Evolutionary conservation across 2,888 invertebrate genomes (phyloP).

Genomic region (Polia nebulosa): DNA sequence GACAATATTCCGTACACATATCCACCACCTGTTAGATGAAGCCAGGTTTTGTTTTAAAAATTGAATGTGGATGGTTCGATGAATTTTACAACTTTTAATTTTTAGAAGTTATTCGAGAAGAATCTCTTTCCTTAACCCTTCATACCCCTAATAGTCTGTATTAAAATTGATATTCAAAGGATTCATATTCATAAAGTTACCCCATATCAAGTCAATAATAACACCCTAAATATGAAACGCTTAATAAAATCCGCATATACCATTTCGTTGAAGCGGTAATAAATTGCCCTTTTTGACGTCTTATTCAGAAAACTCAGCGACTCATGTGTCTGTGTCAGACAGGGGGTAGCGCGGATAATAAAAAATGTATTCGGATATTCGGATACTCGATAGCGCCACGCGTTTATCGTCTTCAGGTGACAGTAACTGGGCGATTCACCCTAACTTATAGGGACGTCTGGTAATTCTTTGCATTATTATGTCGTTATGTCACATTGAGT

Average conservation of each 20-base stretch:
- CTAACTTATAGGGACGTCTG: slow-evolving; percentile 47
- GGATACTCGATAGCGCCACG: slow-evolving; percentile 75
- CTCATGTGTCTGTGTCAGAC: slow-evolving; percentile 81
- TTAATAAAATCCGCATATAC: slow-evolving; percentile 86
- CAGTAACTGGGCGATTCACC: slow-evolving; percentile 59
- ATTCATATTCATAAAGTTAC: slow-evolving; percentile 70
- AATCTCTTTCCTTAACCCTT: slow-evolving; percentile 5
- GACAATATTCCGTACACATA: slow-evolving; percentile 67
- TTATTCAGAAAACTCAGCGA: slow-evolving; percentile 81
- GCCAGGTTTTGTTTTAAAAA: background rate
- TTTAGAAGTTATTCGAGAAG: background rate
- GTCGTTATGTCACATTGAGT: slow-evolving; percentile 16
- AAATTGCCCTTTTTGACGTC: slow-evolving; percentile 90
- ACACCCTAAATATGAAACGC: slow-evolving; percentile 86
- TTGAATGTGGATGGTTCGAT: background rate
- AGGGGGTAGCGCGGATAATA: slow-evolving; percentile 67
- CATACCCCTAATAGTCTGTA: slow-evolving; percentile 22
- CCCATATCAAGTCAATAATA: slow-evolving; percentile 76
- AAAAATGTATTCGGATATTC: slow-evolving; percentile 76
- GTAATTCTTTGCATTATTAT: slow-evolving; percentile 37
- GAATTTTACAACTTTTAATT: background rate
- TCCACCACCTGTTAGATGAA: slow-evolving; percentile 34
- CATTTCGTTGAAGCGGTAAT: slow-evolving; percentile 77
- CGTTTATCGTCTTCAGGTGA: slow-evolving; percentile 81
- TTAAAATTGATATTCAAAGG: slow-evolving; percentile 45